phyloP scores from a whole-genome alignment of 2,113 vertebrate genomes.

The Panthera leo region DNA sequence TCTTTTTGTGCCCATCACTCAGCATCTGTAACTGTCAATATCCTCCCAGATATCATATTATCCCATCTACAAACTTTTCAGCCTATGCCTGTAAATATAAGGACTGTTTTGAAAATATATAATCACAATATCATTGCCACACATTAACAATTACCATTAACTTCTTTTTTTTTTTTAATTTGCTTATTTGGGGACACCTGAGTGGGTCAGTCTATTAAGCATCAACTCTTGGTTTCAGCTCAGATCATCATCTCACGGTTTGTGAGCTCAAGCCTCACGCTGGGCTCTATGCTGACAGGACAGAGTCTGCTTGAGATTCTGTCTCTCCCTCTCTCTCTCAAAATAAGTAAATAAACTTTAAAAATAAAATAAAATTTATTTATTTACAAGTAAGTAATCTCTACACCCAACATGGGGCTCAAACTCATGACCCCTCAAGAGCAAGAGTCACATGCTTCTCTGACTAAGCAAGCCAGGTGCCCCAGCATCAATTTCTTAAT shows the following conservation, averaged over 20 bases:
- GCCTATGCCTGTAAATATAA: neutral
- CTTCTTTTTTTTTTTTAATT: neutral
- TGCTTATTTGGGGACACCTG: neutral
- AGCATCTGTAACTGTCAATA: neutral
- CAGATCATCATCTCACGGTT: no score
- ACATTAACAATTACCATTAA: neutral
- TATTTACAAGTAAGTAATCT: neutral
- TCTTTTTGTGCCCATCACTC: neutral
- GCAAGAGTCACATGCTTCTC: neutral
- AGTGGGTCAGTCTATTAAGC: no score
- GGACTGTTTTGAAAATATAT: neutral
- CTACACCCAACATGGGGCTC: neutral
- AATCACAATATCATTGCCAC: neutral
- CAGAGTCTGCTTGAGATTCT: no score
- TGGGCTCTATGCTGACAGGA: no score
- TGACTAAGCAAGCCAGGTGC: neutral
- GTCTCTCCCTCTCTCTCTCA: no score
- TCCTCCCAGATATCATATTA: neutral
- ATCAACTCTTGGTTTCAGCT: no score
- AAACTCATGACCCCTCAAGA: neutral
- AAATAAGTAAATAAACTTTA: no score
- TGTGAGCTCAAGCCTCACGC: no score
- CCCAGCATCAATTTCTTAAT: neutral
- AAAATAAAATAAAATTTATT: neutral
- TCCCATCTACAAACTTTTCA: neutral